Base-by-base conservation (phyloP, 2,113 vertebrate species). In the Oplegnathus fasciatus region DNA sequence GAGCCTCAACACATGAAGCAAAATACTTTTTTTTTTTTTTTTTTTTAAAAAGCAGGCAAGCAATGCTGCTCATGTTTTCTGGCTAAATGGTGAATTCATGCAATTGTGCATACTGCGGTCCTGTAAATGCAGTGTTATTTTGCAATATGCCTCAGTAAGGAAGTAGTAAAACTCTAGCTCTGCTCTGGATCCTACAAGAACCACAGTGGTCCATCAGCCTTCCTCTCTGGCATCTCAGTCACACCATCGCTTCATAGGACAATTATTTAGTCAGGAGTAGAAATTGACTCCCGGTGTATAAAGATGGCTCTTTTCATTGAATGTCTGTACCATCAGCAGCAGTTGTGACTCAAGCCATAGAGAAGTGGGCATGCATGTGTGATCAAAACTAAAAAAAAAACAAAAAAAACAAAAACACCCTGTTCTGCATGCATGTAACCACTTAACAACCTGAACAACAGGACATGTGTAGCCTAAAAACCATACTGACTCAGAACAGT, bases 141-240 rank as follows among this genome's bases (percentile, higher is more conserved):
- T 73, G 20, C 69, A 75, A 46, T 65, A 11, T 72, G 79, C 58
- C 34, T 82, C 55, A 61, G 70, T 74, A n/a, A 77, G 9, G 26
- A 72, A 88, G 48, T 55, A 82, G 81, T 75, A 48, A 42, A 80
- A 75, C 52, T 76, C 17, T 54, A 67, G n/a, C 79, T 84, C 76
- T 84, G 78, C 84, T 87, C 74, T 74, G 89, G 90, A 86, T 92
- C 90, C 87, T 90, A 67, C 54, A 85, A 93, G 88, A 91, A 86
- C 85, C 83, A 79, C 77, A 71, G 57, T 5, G 67, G 34, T 52
- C 22, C 0, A 48, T 76, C 73, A 60, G 32, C 58, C n/a, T 55
- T 69, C 58, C 48, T 70, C 83, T 87, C 65, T 15, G 66, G 72
- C 20, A 83, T 74, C 61, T 73, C 54, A 6, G 83, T 92, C 85